Conservation (phyloP, 2,888 invertebrate species). For the Steinernema hermaphroditum region DNA sequence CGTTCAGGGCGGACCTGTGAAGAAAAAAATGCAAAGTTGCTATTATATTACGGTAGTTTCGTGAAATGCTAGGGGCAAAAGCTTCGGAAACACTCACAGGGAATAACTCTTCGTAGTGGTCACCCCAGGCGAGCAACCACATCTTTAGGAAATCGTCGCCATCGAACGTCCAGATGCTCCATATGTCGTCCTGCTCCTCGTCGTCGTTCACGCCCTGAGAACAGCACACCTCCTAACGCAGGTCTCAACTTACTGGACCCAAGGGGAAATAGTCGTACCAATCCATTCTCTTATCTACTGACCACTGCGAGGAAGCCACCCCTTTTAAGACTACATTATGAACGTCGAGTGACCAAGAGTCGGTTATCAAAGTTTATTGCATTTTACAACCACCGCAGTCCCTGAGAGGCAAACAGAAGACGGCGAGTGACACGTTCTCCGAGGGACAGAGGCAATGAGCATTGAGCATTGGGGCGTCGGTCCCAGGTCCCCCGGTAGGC, state of each 20-base stretch:
- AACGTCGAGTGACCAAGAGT: slow-evolving; percentile 5
- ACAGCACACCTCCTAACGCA: neutral
- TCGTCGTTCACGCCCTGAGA: slow-evolving; percentile 6
- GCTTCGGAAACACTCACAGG: too few species aligned
- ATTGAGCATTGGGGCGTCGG: neutral
- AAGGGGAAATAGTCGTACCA: slow-evolving; percentile 12
- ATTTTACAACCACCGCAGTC: slow-evolving; percentile 12
- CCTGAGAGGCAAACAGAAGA: neutral
- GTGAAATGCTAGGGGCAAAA: too few species aligned
- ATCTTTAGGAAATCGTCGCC: neutral
- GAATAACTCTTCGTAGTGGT: neutral
- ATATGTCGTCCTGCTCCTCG: neutral
- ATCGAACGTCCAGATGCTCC: slow-evolving; percentile 23
- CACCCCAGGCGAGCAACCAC: slow-evolving; percentile 1
- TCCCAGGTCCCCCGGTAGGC: neutral
- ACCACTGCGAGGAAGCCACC: neutral
- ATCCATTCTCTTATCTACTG: too few species aligned
- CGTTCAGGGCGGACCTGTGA: too few species aligned
- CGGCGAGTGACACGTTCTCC: neutral
- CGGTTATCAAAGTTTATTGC: slow-evolving; percentile 11
- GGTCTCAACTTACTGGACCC: neutral
- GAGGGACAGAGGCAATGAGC: slow-evolving; percentile 5
- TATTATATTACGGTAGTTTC: too few species aligned
- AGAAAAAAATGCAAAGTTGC: too few species aligned
- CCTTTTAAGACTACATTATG: neutral